phyloP scores from a whole-genome alignment of 2,113 vertebrate genomes.

The Lates calcarifer region DNA sequence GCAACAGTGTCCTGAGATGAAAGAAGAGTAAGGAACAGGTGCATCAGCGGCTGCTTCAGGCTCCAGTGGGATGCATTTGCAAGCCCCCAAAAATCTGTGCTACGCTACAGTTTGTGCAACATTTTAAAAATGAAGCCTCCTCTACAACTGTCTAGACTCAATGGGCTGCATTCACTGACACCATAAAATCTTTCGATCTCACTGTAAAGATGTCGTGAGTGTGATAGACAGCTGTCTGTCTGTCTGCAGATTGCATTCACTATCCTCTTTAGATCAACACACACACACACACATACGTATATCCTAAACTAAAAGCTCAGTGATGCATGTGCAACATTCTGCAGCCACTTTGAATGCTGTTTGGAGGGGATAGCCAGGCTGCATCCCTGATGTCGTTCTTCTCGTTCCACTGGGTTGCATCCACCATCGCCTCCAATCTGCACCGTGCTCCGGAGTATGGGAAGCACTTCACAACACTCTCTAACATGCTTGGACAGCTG shows the following conservation, averaged over 20 bases:
- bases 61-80: conserved; percentile 3
- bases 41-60: neutral
- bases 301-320: neutral
- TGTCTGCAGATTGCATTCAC: conserved; percentile 9
- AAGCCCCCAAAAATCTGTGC: neutral
- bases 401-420: conserved; percentile 39
- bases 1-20: neutral
- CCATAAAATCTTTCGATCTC: neutral
- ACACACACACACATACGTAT: neutral
- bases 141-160: neutral
- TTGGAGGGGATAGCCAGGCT: conserved; percentile 28
- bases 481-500: conserved; percentile 72
- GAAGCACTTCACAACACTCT: conserved; percentile 47
- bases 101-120: neutral
- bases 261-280: neutral
- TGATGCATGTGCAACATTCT: conserved; percentile 17
- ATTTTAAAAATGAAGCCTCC: neutral
- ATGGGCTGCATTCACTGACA: neutral
- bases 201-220: neutral
- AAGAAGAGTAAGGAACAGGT: neutral
- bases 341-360: neutral
- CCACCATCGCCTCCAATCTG: conserved; percentile 41
- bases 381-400: conserved; percentile 36
- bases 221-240: conserved; percentile 14
- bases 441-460: conserved; percentile 26